Base-by-base conservation (phyloP, 2,888 invertebrate genomes). In the Cinara cedri region DNA sequence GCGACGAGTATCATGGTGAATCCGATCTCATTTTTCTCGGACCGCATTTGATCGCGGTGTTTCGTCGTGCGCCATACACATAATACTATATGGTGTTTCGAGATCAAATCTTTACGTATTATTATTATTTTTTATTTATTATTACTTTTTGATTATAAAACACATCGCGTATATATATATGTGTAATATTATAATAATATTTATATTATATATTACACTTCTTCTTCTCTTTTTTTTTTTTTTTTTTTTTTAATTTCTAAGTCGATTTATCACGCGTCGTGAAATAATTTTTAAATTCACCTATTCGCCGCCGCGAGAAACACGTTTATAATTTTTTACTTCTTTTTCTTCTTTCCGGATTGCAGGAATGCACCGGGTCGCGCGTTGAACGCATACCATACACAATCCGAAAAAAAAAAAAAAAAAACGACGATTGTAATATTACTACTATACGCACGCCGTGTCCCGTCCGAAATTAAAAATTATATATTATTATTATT, bases 221-320 rank as follows among this genome's bases (percentile, higher is more conserved):
- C n/a, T 74, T 63, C 62, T 49, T 21, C 49, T 63, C 62, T 34
- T 34, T 34, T 34, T 34, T 63, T 72, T 72, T 34, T 34, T 34
- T 34, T 34, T 63, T 72, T 72, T 54, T 63, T 65, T 60, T 72
- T 74, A 72, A 72, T 62, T 60, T 63, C 72, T 51, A 51, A 51
- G 62, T 74, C 72, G 72, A 74, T 74, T 74, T 74, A 74, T 74
- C 72, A 74, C 62, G 62, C 51, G 72, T 74, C 62, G 46, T 51
- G 62, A 74, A 62, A 74, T 63, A 63, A 74, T 74, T 74, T 74
- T 74, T 74, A 51, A 72, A 74, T 75, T 75, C 74, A 54, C 74
- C 74, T 75, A 65, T 75, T 65, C 74, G n/a, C 6, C 34, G 6
- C 34, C 34, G 9, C 63, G 24, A 75, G 24, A 75, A 75, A 75